phyloP scores from a whole-genome alignment of 2,797 vertebrate species.

The Coendou prehensilis region DNA sequence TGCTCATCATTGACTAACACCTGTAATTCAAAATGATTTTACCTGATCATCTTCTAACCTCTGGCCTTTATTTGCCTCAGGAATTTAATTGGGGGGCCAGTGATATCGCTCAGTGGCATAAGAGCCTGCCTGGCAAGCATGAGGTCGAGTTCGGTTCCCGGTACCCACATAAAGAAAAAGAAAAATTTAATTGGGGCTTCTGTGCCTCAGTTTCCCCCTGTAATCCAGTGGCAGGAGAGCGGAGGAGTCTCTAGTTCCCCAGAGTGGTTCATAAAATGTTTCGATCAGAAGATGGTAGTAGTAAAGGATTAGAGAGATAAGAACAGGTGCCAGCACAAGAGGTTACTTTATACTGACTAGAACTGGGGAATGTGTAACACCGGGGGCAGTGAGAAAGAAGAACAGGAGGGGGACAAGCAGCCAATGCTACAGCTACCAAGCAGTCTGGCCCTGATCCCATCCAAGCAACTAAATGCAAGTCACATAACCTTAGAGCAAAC shows the following conservation, averaged over 20 bases:
- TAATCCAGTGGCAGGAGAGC: constrained; percentile 12
- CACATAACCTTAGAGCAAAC: constrained; percentile 60
- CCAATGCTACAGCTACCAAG: constrained; percentile 80
- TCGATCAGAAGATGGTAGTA: constrained; percentile 67
- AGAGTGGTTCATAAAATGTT: constrained; percentile 58
- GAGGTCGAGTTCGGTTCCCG: too few relatives aligned
- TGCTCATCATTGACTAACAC: constrained; percentile 49
- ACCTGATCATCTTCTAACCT: constrained; percentile 45
- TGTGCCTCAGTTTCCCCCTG: constrained; percentile 52
- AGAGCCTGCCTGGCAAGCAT: too few relatives aligned
- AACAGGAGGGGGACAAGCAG: constrained; percentile 73
- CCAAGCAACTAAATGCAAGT: constrained; percentile 81
- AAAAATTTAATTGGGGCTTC: constrained; percentile 19
- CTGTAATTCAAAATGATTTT: constrained; percentile 2
- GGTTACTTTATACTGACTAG: constrained; percentile 60
- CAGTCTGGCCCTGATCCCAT: constrained; percentile 79
- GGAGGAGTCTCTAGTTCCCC: constrained; percentile 58
- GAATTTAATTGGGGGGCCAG: constrained; percentile 12
- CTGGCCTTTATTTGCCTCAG: constrained; percentile 25
- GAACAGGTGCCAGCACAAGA: constrained; percentile 75
- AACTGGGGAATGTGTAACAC: constrained; percentile 35
- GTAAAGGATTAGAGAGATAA: constrained; percentile 69
- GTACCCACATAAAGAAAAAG: too few relatives aligned
- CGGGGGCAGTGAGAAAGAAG: constrained; percentile 59
- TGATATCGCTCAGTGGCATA: too few relatives aligned